Evolutionary conservation across 2,888 invertebrate species (phyloP), one percentile per base, ranked within the genome.

Genomic region (Dicroscelio sp.): DNA sequence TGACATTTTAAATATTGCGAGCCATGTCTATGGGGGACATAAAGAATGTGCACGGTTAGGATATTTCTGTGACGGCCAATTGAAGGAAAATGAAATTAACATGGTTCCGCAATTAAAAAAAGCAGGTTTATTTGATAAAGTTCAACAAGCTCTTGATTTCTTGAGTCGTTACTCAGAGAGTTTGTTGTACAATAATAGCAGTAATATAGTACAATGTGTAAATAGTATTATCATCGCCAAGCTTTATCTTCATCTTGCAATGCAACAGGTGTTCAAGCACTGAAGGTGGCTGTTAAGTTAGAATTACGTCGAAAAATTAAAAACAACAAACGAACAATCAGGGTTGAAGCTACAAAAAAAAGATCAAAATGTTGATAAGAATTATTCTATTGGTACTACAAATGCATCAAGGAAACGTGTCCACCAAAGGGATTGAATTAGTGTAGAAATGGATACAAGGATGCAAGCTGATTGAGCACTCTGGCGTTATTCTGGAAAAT

Each of bases 21-120:
- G 63, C 55, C 85, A 88, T 33, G 52, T 88, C 31, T 84, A 78
- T 31, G 79, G 79, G 1, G 79, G 85, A n/a, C 75, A 88, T 17
- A 69, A 76, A 23, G 2, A 78, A 17, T 88, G 76, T n/a, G n/a
- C n/a, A 8, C 10, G 23, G 23, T 8, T 88, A 17, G 23, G 58
- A 10, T 71, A 52, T 55, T 48, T 55, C 10, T 75, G 75, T 31
- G 17, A 60, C 5, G 73, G 58, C n/a, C 17, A 79, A n/a, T 17
- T 30, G 20, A 63, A 60, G n/a, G 23, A 43, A 25, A 63, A 63
- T 0, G 79, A 88, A 30, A 23, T 25, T 30, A 84, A 79, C 52
- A 6, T 79, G 23, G 84, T 88, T 17, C 79, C 84, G 2, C 5
- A 35, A 5, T 35, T 88, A 12, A 14, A 52, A 23, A 4, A 79